Percentiles rank a stretch among this genome's conserved stretches.
phyloP scores from a whole-genome alignment of 2,113 vertebrate species.

The Falco punctatus region DNA sequence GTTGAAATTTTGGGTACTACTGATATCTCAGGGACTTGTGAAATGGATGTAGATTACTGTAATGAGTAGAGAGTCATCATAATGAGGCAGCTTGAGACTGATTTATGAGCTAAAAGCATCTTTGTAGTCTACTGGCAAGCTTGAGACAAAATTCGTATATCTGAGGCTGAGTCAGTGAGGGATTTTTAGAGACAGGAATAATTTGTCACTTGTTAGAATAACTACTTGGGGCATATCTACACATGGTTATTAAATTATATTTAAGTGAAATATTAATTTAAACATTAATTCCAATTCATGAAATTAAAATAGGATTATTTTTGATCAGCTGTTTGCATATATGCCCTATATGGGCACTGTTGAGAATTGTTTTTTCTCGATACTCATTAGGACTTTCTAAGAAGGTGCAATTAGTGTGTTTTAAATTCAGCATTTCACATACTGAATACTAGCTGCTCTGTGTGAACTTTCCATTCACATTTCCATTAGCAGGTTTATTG shows the following conservation, averaged over 20 bases:
- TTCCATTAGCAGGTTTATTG: background rate
- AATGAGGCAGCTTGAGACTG: background rate
- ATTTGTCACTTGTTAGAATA: background rate
- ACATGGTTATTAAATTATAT: background rate
- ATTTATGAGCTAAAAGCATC: background rate
- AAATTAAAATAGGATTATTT: background rate
- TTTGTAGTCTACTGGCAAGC: background rate
- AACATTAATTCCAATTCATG: background rate
- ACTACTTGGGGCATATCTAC: background rate
- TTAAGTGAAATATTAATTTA: background rate
- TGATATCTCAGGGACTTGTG: background rate
- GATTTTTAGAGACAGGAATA: background rate
- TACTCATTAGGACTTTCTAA: background rate
- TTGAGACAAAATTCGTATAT: background rate
- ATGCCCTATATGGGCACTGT: background rate
- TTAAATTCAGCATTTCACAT: background rate
- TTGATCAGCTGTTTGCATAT: background rate
- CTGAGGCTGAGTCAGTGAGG: background rate
- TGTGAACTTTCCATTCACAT: background rate
- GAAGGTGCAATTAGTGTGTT: background rate
- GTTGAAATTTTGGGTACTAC: background rate
- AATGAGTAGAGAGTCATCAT: background rate
- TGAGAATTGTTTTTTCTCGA: background rate
- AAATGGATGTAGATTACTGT: background rate
- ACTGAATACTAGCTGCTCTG: background rate